Evolutionary conservation across 1,140 invertebrate genomes (phyloP), one percentile per base, ranked within the genome.

Genomic region (Galleria mellonella): DNA sequence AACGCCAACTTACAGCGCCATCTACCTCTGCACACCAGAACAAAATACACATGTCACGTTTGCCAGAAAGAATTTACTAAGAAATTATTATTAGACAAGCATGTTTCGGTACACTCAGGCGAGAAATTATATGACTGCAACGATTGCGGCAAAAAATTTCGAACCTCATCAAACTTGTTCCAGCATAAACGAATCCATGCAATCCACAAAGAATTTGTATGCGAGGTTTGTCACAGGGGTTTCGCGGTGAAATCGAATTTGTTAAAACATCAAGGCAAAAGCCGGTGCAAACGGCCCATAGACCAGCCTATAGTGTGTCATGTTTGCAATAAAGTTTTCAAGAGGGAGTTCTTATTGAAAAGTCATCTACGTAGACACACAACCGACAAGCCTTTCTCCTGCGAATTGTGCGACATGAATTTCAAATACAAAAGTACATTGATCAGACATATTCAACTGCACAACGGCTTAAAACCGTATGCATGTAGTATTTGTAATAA

Each of bases 401-500:
- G 76, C 15, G 67, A 71, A 10, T 29, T 51, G 4, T 81, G 76
- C 10, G 40, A 62, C 1, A 64, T 66, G 57, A 52, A 39, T 13
- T 77, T 75, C 8, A 75, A 81, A 42, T 65, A 75, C n/a, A 81
- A 75, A 35, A 70, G 65, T 1, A 69, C 72, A 0, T 35, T 79
- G 1, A 55, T 72, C 0, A 33, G 66, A 1, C 75, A 79, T 29
- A 51, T 68, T 5, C 64, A 68, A 27, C n/a, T 65, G 3, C 75
- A 79, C 30, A 64, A 57, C 5, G 65, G 60, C 0, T 75, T 87
- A 0, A 73, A 81, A 3, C 77, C 90, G 0, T 93, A 87, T 62
- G 85, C 89, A 1, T 94, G 93, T 62, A 74, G 89, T 28, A 83
- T 90, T 30, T 94, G 93, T 63, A 88, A 89, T 8, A 94, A 94